Conservation (phyloP, 2,888 invertebrate species). For the Cosmorhoe ocellata region DNA sequence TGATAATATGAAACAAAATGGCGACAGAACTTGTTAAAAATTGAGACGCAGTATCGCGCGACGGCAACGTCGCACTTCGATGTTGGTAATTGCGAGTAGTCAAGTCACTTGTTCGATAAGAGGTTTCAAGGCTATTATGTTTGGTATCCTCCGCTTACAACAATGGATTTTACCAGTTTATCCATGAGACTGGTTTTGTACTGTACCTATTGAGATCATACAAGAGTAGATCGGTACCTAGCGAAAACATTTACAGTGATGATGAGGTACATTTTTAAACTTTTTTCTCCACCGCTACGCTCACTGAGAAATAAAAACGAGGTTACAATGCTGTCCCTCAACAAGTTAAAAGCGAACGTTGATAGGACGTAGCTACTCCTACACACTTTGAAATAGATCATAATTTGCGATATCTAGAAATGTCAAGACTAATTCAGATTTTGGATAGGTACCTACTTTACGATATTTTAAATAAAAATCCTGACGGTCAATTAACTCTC, state of each 20-base stretch:
- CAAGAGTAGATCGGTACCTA: constrained; percentile 36
- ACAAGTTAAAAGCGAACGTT: constrained; percentile 8
- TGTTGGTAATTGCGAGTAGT: constrained; percentile 57
- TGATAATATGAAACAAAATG: constrained; percentile 71
- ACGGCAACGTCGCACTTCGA: constrained; percentile 76
- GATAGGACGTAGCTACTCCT: no score
- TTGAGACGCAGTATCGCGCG: constrained; percentile 73
- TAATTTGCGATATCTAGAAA: no score
- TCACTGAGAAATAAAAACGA: constrained; percentile 8
- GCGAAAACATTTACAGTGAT: no score
- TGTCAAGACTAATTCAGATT: no score
- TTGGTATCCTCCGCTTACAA: constrained; percentile 65
- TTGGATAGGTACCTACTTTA: no score
- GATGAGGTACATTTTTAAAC: constrained; percentile 2
- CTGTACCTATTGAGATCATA: constrained; percentile 43
- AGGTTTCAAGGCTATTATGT: constrained; percentile 74
- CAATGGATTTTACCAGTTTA: constrained; percentile 67
- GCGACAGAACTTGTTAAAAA: constrained; percentile 61
- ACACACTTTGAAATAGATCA: no score
- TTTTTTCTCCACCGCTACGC: constrained; percentile 11
- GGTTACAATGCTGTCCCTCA: constrained; percentile 18
- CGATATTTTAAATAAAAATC: no score
- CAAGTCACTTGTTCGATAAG: constrained; percentile 76
- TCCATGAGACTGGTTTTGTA: constrained; percentile 46
- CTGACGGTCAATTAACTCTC: no score